Evolutionary conservation across 2,888 invertebrate species (phyloP).

Genomic region (Amblyjoppa proteus): DNA sequence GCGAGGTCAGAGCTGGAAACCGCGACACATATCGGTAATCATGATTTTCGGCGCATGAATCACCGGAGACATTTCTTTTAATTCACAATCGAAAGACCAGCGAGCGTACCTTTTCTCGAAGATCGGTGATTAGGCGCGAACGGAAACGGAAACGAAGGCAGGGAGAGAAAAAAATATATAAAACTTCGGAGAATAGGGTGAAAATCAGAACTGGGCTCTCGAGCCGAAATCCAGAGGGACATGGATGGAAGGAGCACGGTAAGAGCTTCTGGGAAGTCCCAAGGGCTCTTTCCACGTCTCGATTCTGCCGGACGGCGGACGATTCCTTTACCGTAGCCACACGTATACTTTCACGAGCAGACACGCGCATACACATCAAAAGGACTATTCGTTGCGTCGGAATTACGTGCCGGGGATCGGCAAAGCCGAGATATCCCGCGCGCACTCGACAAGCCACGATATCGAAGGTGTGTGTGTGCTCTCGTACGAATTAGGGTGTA

Average conservation of each 20-base stretch:
- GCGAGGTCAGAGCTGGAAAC: too few species aligned
- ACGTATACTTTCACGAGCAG: conserved; percentile 18
- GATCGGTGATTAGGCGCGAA: conserved; percentile 76
- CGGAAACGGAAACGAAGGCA: conserved; percentile 75
- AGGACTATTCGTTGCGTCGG: conserved; percentile 73
- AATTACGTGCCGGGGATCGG: conserved; percentile 82
- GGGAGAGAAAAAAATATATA: conserved; percentile 33
- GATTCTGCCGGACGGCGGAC: conserved; percentile 50
- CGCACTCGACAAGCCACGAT: conserved; percentile 23
- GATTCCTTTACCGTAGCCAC: conserved; percentile 35
- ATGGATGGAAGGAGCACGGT: conserved; percentile 13
- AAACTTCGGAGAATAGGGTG: conserved; percentile 45
- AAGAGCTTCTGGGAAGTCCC: conserved; percentile 62
- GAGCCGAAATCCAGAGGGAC: conserved; percentile 15
- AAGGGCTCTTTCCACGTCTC: conserved; percentile 62
- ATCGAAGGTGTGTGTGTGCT: conserved; percentile 32
- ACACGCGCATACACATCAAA: conserved; percentile 42
- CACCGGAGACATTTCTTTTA: neutral
- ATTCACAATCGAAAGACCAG: neutral
- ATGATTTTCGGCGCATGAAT: neutral
- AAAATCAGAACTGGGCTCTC: conserved; percentile 61
- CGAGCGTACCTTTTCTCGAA: conserved; percentile 1
- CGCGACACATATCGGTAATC: too few species aligned
- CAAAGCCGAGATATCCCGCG: conserved; percentile 46
- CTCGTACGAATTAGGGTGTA: conserved; percentile 67